A percentile compares a stretch with the other conserved stretches of the same genome.
These are phyloP conservation scores for Coecobrya sp. DNA, from an alignment of 2,888 invertebrate species.

Conservation along the genomic window DNA sequence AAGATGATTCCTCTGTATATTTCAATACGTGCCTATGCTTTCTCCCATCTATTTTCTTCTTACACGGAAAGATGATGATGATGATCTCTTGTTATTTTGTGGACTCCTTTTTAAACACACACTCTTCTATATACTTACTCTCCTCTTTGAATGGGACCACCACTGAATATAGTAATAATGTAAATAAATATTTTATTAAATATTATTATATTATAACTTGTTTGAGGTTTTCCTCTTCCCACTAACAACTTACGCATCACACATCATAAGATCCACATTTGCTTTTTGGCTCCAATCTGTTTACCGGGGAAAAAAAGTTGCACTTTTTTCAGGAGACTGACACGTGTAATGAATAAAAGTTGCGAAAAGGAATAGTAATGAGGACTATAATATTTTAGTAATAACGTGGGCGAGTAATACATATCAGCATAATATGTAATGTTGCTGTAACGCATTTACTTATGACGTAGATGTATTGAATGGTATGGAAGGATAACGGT, in stretches of 20 bases:
- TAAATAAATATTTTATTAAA: too few relatives aligned
- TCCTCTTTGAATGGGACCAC: neutral
- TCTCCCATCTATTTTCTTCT: neutral
- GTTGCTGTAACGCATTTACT: too few relatives aligned
- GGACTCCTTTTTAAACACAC: neutral
- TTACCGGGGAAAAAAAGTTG: too few relatives aligned
- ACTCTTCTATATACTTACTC: too few relatives aligned
- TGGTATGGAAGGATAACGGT: too few relatives aligned
- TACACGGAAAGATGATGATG: neutral
- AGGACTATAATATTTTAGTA: neutral
- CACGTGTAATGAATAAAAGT: conserved; percentile 32
- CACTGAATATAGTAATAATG: neutral
- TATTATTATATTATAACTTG: neutral
- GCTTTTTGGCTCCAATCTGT: too few relatives aligned
- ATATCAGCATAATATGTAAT: neutral
- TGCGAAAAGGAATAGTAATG: conserved; percentile 62
- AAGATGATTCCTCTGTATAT: conserved; percentile 74
- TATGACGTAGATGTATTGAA: too few relatives aligned
- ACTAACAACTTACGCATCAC: neutral
- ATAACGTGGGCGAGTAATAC: neutral
- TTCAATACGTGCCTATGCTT: conserved; percentile 68
- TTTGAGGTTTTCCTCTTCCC: conserved; percentile 20
- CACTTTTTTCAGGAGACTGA: neutral
- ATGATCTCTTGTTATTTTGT: neutral
- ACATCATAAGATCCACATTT: neutral